These are phyloP conservation scores for Drosophila carrolli DNA, from an alignment of 1,140 invertebrate genomes.

Conservation along the genomic window DNA sequence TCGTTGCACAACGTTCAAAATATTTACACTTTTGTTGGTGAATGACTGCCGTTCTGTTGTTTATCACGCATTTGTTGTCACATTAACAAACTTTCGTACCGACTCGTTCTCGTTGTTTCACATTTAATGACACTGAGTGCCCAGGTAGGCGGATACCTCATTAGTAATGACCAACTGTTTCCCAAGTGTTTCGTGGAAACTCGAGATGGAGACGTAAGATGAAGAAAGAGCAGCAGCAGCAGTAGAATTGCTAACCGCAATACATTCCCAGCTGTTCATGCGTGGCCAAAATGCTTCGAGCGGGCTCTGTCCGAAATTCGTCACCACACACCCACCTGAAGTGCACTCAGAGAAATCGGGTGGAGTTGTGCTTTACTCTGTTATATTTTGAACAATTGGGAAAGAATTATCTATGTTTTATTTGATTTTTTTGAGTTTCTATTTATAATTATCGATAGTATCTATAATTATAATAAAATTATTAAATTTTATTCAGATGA, in stretches of 20 bases:
- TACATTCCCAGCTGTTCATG: constrained; percentile 38
- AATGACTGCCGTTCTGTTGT: constrained; percentile 50
- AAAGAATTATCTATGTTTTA: too few relatives aligned
- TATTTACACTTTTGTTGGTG: constrained; percentile 63
- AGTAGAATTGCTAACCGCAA: constrained; percentile 25
- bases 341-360: not conserved
- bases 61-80: constrained; percentile 65
- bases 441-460: too few relatives aligned
- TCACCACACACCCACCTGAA: constrained; percentile 23
- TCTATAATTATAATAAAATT: too few relatives aligned
- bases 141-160: constrained; percentile 25
- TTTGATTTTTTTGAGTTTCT: too few relatives aligned
- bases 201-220: constrained; percentile 12
- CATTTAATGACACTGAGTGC: constrained; percentile 54
- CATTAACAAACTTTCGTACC: constrained; percentile 59
- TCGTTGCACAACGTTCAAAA: constrained; percentile 49
- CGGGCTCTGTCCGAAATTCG: constrained; percentile 1
- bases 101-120: not conserved
- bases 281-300: constrained; percentile 24
- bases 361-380: too few relatives aligned
- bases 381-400: too few relatives aligned
- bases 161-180: constrained; percentile 37
- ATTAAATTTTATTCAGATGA: too few relatives aligned
- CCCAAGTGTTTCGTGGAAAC: constrained; percentile 32
- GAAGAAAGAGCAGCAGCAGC: not conserved